phyloP scores from a whole-genome alignment of 2,113 vertebrate species.

The Platysteira castanea region DNA sequence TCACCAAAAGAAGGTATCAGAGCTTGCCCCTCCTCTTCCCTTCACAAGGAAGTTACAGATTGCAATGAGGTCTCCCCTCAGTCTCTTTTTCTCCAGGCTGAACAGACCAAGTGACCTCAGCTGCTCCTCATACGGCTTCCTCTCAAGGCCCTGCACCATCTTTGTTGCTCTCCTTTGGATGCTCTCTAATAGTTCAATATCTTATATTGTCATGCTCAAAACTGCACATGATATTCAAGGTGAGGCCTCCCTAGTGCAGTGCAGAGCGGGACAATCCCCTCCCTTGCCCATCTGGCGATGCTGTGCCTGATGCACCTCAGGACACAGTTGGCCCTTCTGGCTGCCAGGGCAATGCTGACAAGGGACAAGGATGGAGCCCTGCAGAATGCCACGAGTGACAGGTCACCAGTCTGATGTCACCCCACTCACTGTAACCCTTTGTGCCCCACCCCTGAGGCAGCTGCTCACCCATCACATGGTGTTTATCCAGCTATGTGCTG shows the following conservation, averaged over 20 bases:
- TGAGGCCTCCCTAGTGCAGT: neutral
- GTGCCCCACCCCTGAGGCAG: neutral
- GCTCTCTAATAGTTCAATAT: neutral
- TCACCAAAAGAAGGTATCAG: neutral
- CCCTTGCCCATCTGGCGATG: accelerated
- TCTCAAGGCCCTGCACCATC: neutral
- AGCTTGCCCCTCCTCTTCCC: neutral
- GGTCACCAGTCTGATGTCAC: neutral
- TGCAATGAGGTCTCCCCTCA: neutral
- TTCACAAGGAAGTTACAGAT: neutral
- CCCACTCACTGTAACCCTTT: neutral
- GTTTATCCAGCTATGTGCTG: neutral
- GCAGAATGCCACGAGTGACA: neutral
- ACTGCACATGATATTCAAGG: neutral
- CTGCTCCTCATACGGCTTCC: neutral
- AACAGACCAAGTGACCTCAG: neutral
- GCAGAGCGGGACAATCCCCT: neutral
- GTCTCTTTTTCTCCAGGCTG: neutral
- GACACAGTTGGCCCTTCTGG: neutral
- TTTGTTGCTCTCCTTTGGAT: neutral
- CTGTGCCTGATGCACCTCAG: neutral
- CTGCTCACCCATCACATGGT: accelerated
- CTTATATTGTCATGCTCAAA: neutral
- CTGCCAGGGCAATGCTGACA: neutral
- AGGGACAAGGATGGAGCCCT: neutral